These are phyloP conservation scores for Osmerus eperlanus DNA, from an alignment of 2,113 vertebrate genomes.

Conservation along the genomic window DNA sequence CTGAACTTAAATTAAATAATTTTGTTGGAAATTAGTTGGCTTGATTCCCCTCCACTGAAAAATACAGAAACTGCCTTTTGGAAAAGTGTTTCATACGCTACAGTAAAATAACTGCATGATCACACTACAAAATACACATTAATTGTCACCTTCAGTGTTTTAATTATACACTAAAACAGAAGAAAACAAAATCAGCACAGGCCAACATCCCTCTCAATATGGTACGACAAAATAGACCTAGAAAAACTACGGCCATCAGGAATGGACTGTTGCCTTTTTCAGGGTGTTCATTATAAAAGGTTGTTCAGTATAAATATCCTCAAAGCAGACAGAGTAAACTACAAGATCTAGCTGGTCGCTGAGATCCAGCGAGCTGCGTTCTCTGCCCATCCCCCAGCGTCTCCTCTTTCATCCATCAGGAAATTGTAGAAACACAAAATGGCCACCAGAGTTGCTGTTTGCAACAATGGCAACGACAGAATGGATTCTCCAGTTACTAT, in stretches of 20 bases:
- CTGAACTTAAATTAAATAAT: background rate
- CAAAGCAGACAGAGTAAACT: no score
- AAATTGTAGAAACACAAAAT: slow-evolving; percentile 64
- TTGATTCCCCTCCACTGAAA: background rate
- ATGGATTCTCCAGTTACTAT: slow-evolving; percentile 46
- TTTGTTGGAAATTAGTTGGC: background rate
- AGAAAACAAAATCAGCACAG: no score
- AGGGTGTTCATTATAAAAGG: no score
- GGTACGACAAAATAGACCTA: no score
- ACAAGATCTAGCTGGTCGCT: no score
- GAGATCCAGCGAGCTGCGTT: background rate
- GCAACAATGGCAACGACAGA: slow-evolving; percentile 37
- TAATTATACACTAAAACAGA: no score
- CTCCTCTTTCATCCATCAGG: slow-evolving; percentile 12
- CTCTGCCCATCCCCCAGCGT: slow-evolving; percentile 46
- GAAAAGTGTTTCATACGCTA: background rate
- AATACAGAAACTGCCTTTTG: background rate
- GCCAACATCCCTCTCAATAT: no score
- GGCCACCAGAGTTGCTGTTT: slow-evolving; percentile 64
- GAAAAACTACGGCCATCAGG: no score
- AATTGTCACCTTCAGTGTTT: no score
- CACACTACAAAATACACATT: background rate
- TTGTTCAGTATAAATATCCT: no score
- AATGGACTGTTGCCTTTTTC: no score
- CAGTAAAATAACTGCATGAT: background rate